Conservation (phyloP, 2,797 vertebrate species). For the Phalanger gymnotis region DNA sequence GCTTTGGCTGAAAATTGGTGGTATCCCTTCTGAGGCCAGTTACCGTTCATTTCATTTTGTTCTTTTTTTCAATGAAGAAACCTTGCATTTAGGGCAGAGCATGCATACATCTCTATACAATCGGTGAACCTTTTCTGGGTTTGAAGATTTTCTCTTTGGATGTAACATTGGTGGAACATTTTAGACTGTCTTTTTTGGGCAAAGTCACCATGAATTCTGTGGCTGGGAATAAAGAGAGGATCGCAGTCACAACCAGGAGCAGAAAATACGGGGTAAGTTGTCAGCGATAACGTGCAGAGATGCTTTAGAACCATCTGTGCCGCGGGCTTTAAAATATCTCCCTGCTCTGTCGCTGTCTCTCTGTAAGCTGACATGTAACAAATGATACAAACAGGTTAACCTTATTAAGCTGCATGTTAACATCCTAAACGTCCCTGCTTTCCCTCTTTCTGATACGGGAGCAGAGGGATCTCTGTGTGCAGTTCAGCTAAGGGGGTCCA, state of each 20-base stretch:
- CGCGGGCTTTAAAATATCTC: neutral
- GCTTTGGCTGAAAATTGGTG: constrained; percentile 66
- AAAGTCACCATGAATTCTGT: constrained; percentile 91
- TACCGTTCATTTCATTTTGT: constrained; percentile 15
- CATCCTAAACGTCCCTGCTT: constrained; percentile 6
- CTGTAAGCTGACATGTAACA: neutral
- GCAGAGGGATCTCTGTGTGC: neutral
- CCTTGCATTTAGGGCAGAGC: constrained; percentile 48
- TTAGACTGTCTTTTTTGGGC: constrained; percentile 58
- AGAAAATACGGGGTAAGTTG: constrained; percentile 96
- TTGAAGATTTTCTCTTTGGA: constrained; percentile 72
- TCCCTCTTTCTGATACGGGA: neutral
- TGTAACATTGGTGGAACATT: constrained; percentile 73
- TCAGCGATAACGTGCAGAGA: constrained; percentile 7
- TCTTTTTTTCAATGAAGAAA: constrained; percentile 25
- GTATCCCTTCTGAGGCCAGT: constrained; percentile 60
- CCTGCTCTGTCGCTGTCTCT: neutral
- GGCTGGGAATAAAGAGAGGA: constrained; percentile 95
- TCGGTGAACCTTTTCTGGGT: constrained; percentile 48
- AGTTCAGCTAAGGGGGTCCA: constrained; percentile 41
- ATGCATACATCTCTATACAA: constrained; percentile 19
- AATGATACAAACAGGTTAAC: neutral
- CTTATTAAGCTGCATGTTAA: constrained; percentile 18
- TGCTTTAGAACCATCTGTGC: neutral
- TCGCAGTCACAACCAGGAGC: constrained; percentile 89